A percentile compares a stretch with the other conserved stretches of the same genome.
These are phyloP conservation scores for Synanthedon myopaeformis DNA, from an alignment of 2,888 invertebrate genomes.

Conservation along the genomic window DNA sequence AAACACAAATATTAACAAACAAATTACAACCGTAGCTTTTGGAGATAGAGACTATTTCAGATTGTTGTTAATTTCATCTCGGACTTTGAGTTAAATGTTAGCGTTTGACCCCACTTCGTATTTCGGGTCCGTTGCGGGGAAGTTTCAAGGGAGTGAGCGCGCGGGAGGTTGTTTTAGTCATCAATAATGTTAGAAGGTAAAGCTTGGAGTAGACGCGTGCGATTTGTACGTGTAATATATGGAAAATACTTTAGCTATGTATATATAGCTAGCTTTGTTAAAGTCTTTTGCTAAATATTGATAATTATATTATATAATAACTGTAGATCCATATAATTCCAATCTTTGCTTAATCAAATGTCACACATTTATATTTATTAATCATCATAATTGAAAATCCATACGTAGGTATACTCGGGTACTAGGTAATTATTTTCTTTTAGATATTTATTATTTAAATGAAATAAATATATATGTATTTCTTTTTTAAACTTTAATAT, in stretches of 20 bases:
- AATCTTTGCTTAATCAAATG: no score
- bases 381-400: no score
- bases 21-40: constrained; percentile 14
- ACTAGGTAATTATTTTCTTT: no score
- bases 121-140: constrained; percentile 37
- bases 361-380: no score
- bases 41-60: constrained; percentile 10
- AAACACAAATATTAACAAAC: constrained; percentile 7
- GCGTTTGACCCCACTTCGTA: constrained; percentile 66
- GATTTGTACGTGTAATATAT: constrained; percentile 9
- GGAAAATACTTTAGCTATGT: background rate
- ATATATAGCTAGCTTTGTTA: background rate
- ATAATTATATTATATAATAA: no score
- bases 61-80: constrained; percentile 7
- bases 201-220: constrained; percentile 43
- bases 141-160: constrained; percentile 9
- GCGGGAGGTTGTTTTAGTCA: constrained; percentile 54
- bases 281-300: no score
- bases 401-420: no score
- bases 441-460: no score
- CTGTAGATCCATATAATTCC: no score
- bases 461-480: no score
- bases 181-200: constrained; percentile 65
- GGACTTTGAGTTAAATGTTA: constrained; percentile 40
- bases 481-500: no score